Evolutionary conservation across 2,888 invertebrate species (phyloP).

Genomic region (Melanchra persicariae): DNA sequence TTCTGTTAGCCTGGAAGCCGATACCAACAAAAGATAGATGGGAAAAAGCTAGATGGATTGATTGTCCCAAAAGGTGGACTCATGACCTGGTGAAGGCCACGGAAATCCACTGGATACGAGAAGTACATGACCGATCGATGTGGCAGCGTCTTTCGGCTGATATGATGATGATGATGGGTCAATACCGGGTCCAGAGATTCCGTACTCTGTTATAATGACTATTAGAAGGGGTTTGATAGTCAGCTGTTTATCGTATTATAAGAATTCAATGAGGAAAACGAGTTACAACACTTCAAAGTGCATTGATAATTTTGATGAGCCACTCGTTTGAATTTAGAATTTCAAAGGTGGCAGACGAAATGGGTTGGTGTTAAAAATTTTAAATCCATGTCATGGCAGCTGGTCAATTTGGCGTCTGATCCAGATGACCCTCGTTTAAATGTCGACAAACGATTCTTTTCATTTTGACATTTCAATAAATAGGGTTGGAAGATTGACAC

Average conservation of each 20-base stretch:
- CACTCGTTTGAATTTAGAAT: background rate
- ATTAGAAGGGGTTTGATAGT: conserved; percentile 17
- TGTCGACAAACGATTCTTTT: background rate
- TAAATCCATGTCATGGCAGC: conserved; percentile 11
- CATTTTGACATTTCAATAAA: too few relatives aligned
- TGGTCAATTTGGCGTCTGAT: conserved; percentile 4
- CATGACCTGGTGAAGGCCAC: too few relatives aligned
- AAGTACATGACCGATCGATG: too few relatives aligned
- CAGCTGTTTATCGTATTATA: conserved; percentile 28
- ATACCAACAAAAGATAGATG: background rate
- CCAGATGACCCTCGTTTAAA: background rate
- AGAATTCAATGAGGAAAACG: conserved; percentile 38
- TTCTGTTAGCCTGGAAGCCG: too few relatives aligned
- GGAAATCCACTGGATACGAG: too few relatives aligned
- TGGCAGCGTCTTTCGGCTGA: background rate
- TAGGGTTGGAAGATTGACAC: background rate
- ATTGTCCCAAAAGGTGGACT: too few relatives aligned
- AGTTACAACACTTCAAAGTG: conserved; percentile 19
- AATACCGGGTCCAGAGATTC: background rate
- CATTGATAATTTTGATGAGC: conserved; percentile 16
- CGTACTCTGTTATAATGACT: background rate
- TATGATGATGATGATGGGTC: background rate
- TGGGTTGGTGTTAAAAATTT: background rate
- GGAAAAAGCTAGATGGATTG: too few relatives aligned
- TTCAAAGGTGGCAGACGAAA: background rate